Evolutionary conservation across 1,140 invertebrate genomes (phyloP).

Genomic region (Trichomalopsis sarcophagae): DNA sequence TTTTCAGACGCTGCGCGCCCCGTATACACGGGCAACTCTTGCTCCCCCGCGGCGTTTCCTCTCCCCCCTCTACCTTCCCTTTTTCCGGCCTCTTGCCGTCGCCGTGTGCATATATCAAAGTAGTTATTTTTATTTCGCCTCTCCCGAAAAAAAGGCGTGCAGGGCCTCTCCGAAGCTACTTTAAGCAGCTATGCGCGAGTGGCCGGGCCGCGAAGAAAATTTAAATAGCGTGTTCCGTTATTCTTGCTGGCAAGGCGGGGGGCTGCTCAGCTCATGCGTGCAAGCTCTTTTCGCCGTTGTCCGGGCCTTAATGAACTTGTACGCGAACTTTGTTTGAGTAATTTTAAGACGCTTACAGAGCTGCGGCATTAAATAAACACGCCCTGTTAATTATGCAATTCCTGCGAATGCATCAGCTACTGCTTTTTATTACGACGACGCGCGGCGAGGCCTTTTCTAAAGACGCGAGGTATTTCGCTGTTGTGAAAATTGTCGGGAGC

Average conservation of each 20-base stretch:
- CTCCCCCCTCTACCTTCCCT: no score
- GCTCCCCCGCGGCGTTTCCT: background rate
- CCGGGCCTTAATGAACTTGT: conserved; percentile 24
- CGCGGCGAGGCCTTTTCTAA: background rate
- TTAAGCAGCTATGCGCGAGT: conserved; percentile 23
- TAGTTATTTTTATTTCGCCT: conserved; percentile 28
- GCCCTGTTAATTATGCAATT: conserved; percentile 23
- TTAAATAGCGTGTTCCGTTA: conserved; percentile 23
- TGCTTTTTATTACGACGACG: background rate
- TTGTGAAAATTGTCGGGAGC: no score
- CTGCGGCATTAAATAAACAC: conserved; percentile 15
- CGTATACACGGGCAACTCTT: background rate
- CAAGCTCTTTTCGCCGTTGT: background rate
- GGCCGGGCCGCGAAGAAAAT: conserved; percentile 20
- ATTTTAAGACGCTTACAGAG: conserved; percentile 27
- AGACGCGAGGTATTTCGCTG: background rate
- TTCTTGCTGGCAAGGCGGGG: background rate
- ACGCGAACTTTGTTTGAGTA: conserved; percentile 10
- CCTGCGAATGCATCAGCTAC: background rate
- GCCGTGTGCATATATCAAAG: conserved; percentile 12
- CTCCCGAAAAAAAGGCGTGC: background rate
- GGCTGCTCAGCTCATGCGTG: background rate
- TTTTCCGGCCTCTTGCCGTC: background rate
- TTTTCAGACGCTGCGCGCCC: conserved; percentile 38
- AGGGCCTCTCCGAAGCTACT: background rate